Evolutionary conservation across 2,113 vertebrate genomes (phyloP), one percentile per base, ranked within the genome.

Genomic region (Toxotes chatareus): DNA sequence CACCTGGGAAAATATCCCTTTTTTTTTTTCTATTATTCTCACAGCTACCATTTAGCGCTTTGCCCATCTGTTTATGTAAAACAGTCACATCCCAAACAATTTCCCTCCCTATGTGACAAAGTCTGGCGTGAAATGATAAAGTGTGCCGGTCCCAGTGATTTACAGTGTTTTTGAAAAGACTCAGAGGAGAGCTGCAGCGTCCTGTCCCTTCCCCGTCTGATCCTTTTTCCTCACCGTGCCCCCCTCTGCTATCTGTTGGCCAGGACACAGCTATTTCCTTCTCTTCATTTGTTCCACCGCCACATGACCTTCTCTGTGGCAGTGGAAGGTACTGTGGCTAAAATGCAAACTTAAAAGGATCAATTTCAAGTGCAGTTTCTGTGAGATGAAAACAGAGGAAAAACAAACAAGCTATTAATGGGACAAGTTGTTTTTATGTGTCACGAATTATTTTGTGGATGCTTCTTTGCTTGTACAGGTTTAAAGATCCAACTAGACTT

Each of bases 121-220:
- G 64, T 70, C 80, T 91, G 85, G 46, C 4, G 7, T 88, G 76
- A 90, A 83, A 86, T 82, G 88, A 90, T 87, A 86, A 88, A 86
- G 64, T 53, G 53, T 49, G 38, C 51, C 73, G n/a, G 1, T 85
- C 83, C 67, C 70, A 88, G 72, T 82, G 88, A 88, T 89, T 91
- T 72, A 79, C 73, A 79, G 56, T 83, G 85, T 83, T 86, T 91
- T 76, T 87, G 72, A 80, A 88, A 64, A 55, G 81, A 74, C 69
- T 88, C 89, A 75, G 80, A 85, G 79, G 86, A 89, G 89, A 72
- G 73, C 65, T 66, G 79, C 72, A 55, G 87, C 88, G 85, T 93
- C 89, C 90, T 90, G 88, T 90, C 86, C 72, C 79, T 75, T 68
- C 71, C 16, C 53, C 38, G 79, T 71, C 74, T 78, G 82, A 85